A percentile compares a stretch with the other conserved stretches of the same genome.
Evolutionary conservation across 2,888 invertebrate species (phyloP).

Genomic region (Tupiocoris notatus): DNA sequence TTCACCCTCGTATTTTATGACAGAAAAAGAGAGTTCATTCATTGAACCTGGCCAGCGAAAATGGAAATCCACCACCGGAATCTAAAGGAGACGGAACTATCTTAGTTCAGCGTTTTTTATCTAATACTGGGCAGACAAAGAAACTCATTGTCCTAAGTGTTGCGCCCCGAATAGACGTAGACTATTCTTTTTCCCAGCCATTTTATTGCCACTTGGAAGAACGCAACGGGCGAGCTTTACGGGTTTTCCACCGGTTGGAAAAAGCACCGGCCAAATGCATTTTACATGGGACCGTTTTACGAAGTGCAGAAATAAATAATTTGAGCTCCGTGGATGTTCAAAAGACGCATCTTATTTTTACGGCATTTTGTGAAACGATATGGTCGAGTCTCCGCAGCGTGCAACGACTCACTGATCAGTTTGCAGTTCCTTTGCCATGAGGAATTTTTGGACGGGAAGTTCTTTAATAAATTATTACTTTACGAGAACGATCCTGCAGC

Average conservation of each 20-base stretch:
- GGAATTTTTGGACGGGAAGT: too few species aligned
- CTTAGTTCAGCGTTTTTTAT: background rate
- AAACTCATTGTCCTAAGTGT: conserved; percentile 39
- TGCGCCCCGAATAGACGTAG: conserved; percentile 36
- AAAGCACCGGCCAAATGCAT: conserved; percentile 15
- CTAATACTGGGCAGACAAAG: background rate
- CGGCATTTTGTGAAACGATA: conserved; percentile 31
- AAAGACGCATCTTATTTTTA: conserved; percentile 21
- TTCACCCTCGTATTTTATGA: too few species aligned
- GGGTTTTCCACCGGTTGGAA: conserved; percentile 8
- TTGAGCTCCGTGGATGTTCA: conserved; percentile 1
- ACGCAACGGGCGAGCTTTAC: conserved; percentile 25
- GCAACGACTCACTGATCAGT: too few species aligned
- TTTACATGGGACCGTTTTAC: conserved; percentile 38
- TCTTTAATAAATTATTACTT: too few species aligned
- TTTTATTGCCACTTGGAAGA: conserved; percentile 37
- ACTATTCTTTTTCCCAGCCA: conserved; percentile 24
- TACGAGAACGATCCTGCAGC: too few species aligned
- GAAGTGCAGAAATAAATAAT: conserved; percentile 19
- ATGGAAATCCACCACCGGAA: background rate
- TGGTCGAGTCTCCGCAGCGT: too few species aligned
- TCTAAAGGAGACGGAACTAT: background rate
- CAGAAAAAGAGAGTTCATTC: too few species aligned
- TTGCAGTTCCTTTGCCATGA: too few species aligned
- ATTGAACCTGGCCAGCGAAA: too few species aligned